Evolutionary conservation across 2,797 vertebrate species (phyloP).

Genomic region (Delichon dasypus): DNA sequence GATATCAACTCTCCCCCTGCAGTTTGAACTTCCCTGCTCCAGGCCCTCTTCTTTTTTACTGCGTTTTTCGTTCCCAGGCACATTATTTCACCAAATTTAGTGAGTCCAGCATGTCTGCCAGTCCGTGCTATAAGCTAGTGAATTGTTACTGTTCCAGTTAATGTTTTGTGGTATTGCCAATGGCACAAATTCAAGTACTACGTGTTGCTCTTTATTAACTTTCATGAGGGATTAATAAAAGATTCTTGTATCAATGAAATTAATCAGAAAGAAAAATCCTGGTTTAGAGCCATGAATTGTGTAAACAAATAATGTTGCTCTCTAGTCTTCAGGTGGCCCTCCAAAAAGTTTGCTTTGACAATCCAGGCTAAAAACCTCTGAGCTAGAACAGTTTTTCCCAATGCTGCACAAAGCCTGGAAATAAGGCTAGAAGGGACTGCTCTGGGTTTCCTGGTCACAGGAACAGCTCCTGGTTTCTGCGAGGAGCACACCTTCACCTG

Average conservation of each 20-base stretch:
- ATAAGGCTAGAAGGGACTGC: neutral
- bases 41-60: neutral
- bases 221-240: neutral
- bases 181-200: neutral
- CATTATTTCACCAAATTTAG: neutral
- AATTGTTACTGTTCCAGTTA: neutral
- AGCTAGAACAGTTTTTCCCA: neutral
- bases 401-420: neutral
- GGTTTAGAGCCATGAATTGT: neutral
- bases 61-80: neutral
- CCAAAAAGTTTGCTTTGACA: neutral
- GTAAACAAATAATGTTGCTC: neutral
- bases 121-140: neutral
- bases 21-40: neutral
- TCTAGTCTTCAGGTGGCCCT: neutral
- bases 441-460: neutral
- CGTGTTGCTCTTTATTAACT: conserved; percentile 7
- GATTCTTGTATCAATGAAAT: neutral
- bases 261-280: neutral
- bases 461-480: neutral
- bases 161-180: neutral
- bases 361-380: neutral
- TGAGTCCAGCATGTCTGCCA: neutral
- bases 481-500: neutral
- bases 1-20: neutral